Conservation (phyloP, 2,797 vertebrate species). For the Bufotes viridis region DNA sequence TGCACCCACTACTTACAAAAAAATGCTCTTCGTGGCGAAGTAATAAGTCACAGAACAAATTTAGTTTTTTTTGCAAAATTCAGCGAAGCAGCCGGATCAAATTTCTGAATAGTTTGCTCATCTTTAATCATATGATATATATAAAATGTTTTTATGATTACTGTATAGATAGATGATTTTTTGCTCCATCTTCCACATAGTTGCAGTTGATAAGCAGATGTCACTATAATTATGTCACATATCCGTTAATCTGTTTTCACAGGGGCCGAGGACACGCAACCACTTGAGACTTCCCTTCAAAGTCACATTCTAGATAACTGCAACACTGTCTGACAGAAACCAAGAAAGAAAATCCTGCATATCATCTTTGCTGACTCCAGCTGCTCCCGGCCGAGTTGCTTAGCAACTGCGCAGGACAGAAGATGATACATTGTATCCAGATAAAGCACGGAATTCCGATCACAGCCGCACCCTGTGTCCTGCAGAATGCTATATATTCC, state of each 20-base stretch:
- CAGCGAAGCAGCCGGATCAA: no score
- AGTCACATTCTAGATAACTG: conserved; percentile 30
- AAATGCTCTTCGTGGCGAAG: no score
- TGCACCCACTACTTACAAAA: no score
- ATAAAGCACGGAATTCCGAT: conserved; percentile 17
- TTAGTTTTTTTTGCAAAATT: no score
- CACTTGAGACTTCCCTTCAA: conserved; percentile 30
- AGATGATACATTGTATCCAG: conserved; percentile 16
- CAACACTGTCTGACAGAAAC: conserved; percentile 19
- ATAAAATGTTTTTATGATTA: no score
- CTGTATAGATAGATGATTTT: no score
- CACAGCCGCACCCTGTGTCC: neutral
- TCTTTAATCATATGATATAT: no score
- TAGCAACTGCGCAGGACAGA: conserved; percentile 37
- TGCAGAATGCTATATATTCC: neutral
- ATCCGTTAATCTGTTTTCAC: conserved; percentile 5
- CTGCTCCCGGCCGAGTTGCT: conserved; percentile 15
- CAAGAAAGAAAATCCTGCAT: neutral
- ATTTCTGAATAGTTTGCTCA: no score
- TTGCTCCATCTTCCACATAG: no score
- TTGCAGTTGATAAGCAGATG: neutral
- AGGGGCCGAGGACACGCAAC: neutral
- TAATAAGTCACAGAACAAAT: no score
- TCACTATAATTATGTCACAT: neutral
- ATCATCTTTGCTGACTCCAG: conserved; percentile 19